Evolutionary conservation across 2,797 vertebrate species (phyloP), one percentile per base, ranked within the genome.

Genomic region (Diceros bicornis): DNA sequence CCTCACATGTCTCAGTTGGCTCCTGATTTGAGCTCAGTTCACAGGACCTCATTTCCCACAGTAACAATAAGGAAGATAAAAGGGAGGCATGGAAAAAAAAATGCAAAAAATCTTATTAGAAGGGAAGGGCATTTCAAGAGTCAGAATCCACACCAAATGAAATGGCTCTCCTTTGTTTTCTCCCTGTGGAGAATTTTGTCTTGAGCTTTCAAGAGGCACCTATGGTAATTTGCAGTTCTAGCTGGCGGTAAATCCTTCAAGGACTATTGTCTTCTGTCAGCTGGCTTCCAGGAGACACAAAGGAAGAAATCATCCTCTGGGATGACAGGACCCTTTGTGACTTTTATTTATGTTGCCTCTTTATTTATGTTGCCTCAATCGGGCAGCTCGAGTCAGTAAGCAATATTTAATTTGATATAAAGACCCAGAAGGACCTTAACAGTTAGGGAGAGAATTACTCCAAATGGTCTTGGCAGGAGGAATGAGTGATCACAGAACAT

Each of bases 231-330:
- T 91, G 78, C 47, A 34, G 90, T 71, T 92, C 81, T n/a, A 18
- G 72, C 20, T 83, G 93, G 82, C 57, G 83, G 79, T 55, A 68
- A 91, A 82, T 81, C 91, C 20, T 96, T 91, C 92, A 91, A 94
- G 87, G 89, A 14, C 91, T 61, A 52, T 96, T 98, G 96, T 92
- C 79, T 96, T 81, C 59, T 68, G 93, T 64, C 61, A 37, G 59
- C 86, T 90, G 55, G 50, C 74, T 96, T 94, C 86, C 86, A 41
- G 61, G 96, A 96, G 90, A 75, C 69, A 87, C 74, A 94, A 52
- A 71, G 69, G 89, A 87, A 82, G 86, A 74, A 95, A 92, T 90
- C 85, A n/a, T 61, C 23, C 62, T 74, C 69, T 27, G 29, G 83
- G n/a, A 57, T n/a, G 68, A 55, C 61, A 64, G 64, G 57, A 23